Base-by-base conservation (phyloP, 2,888 invertebrate genomes). In the Coelogynopora nodosa region DNA sequence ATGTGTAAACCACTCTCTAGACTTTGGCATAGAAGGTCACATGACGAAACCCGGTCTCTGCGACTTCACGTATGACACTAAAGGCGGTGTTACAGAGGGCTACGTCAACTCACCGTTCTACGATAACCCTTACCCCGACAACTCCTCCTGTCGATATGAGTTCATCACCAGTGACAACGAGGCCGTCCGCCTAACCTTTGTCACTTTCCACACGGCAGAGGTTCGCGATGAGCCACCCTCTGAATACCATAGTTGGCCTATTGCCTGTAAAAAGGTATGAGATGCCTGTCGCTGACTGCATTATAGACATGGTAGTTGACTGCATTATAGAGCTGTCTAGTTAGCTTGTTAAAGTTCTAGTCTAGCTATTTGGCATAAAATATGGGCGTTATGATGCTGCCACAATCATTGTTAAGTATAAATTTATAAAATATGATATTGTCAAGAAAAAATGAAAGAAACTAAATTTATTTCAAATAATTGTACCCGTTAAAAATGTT, bases 91-190 rank as follows among this genome's bases (percentile, higher is more conserved):
- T 92, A 96, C 96, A 87, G 94, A 94, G 90, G 98, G 98, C 90
- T 94, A 94, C 92, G 96, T 98, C 90, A 96, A 95, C 93, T 97
- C 97, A 92, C 98, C 98, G 90, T 97, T 97, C 93, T 98, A 95
- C 93, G 97, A 97, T 91, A 96, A 94, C n/a, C 74, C 74, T 5
- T 85, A 85, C 67, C 85, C 85, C 67, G 67, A 49, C 67, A 85
- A 85, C 67, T 67, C 85, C 1, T 85, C 85, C 0, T 85, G 85
- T 85, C 85, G 74, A 23, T 85, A 85, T 67, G 85, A 85, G 23
- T 85, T 85, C 29, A 27, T 27, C 2, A 67, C 85, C 0, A 85
- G 26, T 29, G 27, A 28, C n/a, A 85, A 85, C 26, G 85, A 85
- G 26, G 74, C 31, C 26, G 74, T 85, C 27, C 85, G 85, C 26